Percentiles rank a stretch among this genome's conserved stretches.
These are phyloP conservation scores for Acromyrmex charruanus DNA, from an alignment of 1,140 invertebrate genomes.

Conservation along the genomic window DNA sequence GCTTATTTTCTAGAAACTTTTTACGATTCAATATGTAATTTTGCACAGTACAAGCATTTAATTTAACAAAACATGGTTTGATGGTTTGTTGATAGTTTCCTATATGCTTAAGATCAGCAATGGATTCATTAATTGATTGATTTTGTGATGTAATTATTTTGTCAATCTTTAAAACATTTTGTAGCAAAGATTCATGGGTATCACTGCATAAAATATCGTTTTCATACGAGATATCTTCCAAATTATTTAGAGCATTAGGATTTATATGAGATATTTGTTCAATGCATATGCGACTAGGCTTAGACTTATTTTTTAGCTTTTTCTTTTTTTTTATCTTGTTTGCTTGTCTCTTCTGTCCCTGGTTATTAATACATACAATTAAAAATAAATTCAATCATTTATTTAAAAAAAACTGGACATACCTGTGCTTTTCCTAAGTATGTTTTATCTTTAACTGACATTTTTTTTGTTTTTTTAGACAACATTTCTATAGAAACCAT, in stretches of 20 bases:
- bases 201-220: not conserved
- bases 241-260: not conserved
- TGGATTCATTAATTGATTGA: not conserved
- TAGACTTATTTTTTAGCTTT: not conserved
- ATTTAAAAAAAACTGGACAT: not conserved
- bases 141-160: not conserved
- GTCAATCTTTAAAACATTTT: not conserved
- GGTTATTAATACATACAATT: slow-evolving; percentile 18
- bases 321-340: slow-evolving; percentile 3
- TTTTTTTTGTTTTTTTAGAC: not conserved
- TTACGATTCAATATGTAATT: not conserved
- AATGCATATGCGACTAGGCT: not conserved
- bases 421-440: not conserved
- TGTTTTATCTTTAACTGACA: not conserved
- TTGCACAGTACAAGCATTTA: slow-evolving; percentile 13
- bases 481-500: not conserved
- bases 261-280: not conserved
- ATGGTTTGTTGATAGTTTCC: not conserved
- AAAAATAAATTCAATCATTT: not conserved
- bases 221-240: not conserved
- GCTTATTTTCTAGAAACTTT: not conserved
- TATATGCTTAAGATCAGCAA: not conserved
- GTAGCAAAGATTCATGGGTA: not conserved
- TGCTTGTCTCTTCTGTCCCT: not conserved
- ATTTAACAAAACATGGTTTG: slow-evolving; percentile 60